Evolutionary conservation across 2,113 vertebrate genomes (phyloP).

Genomic region (Elachura formosa): DNA sequence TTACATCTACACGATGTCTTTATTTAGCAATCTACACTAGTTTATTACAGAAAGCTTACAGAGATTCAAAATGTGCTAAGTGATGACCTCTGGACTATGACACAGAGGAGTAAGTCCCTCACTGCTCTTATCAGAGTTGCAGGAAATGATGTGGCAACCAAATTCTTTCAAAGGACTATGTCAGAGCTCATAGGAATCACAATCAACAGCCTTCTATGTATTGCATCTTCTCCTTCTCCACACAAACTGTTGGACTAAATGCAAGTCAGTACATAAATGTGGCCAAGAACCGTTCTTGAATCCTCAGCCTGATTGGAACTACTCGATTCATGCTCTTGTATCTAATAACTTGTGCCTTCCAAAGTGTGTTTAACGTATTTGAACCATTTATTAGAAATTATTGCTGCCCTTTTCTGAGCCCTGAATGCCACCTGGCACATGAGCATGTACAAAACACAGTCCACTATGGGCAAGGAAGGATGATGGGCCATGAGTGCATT

Average conservation of each 20-base stretch:
- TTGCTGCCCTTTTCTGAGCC: neutral
- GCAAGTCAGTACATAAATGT: neutral
- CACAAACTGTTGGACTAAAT: neutral
- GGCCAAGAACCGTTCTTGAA: neutral
- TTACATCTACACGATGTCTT: neutral
- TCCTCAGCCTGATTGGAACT: neutral
- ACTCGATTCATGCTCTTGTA: neutral
- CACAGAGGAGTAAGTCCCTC: accelerated
- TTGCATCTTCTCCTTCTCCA: neutral
- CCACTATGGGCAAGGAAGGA: neutral
- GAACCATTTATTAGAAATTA: neutral
- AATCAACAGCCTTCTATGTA: neutral
- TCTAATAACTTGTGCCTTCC: neutral
- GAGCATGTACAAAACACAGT: neutral
- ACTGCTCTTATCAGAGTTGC: neutral
- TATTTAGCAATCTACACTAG: neutral
- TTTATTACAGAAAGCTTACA: neutral
- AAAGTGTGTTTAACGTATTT: neutral
- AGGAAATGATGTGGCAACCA: neutral
- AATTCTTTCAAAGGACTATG: neutral
- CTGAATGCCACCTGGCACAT: neutral
- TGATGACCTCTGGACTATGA: neutral
- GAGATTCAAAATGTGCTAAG: neutral
- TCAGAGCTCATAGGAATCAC: neutral
- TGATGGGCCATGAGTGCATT: accelerated